These are phyloP conservation scores for Scomber japonicus DNA, from an alignment of 2,113 vertebrate genomes.

Conservation along the genomic window DNA sequence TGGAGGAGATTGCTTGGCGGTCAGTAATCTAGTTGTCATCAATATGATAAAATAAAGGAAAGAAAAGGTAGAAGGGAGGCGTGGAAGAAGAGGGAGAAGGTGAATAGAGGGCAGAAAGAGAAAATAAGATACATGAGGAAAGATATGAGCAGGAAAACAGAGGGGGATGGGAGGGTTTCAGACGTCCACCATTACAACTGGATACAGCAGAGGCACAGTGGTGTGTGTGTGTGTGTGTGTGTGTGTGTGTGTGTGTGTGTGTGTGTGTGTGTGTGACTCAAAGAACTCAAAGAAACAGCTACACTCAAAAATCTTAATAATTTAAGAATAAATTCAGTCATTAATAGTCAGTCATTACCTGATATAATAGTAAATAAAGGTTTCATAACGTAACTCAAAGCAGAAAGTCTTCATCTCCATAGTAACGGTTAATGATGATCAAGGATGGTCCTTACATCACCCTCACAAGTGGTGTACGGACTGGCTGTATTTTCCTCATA, in stretches of 20 bases:
- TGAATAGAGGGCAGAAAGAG: background rate
- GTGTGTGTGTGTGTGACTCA: constrained; percentile 14
- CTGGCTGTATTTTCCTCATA: background rate
- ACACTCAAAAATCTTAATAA: too few species aligned
- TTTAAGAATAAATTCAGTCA: too few species aligned
- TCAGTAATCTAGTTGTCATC: background rate
- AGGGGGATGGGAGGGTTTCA: constrained; percentile 25
- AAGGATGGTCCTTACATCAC: too few species aligned
- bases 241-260: background rate
- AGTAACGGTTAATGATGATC: too few species aligned
- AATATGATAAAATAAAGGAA: background rate
- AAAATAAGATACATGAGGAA: background rate
- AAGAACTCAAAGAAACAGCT: too few species aligned
- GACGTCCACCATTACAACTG: background rate
- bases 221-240: background rate
- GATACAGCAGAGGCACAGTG: constrained; percentile 7
- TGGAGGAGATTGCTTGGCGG: constrained; percentile 6
- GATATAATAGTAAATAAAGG: too few species aligned
- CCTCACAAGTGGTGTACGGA: too few species aligned
- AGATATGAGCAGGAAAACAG: background rate
- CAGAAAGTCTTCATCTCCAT: too few species aligned
- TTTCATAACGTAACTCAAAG: too few species aligned
- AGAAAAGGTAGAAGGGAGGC: background rate
- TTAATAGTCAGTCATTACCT: too few species aligned
- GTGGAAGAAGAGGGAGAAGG: too few species aligned